These are phyloP conservation scores for Petrolisthes manimaculis DNA, from an alignment of 2,888 invertebrate species.

Conservation along the genomic window DNA sequence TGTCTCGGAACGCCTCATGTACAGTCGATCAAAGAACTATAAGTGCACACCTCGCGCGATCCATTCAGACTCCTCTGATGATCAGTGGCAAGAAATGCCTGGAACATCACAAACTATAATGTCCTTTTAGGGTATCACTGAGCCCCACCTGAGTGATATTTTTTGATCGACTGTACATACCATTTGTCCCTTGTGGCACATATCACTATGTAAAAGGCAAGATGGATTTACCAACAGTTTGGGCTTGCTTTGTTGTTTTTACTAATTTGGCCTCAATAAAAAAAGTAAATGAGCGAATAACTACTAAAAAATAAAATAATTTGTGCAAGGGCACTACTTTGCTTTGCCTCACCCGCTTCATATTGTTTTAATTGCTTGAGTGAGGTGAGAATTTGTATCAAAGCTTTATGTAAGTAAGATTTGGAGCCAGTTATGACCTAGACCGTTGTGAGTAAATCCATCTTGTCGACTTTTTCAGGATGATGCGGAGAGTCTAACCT, in stretches of 20 bases:
- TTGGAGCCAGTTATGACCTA: conserved; percentile 32
- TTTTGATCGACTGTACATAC: not conserved
- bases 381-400: conserved; percentile 17
- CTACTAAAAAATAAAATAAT: not conserved
- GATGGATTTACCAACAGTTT: conserved; percentile 59
- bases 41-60: no score
- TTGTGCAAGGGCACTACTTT: not conserved
- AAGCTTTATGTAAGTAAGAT: conserved; percentile 33
- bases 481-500: conserved; percentile 53
- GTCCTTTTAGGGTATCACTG: no score
- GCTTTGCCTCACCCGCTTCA: conserved; percentile 36
- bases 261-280: not conserved
- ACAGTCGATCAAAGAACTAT: no score
- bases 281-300: not conserved
- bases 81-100: no score
- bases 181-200: conserved; percentile 42
- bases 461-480: conserved; percentile 65
- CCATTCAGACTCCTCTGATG: no score
- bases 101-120: no score
- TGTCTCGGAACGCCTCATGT: no score
- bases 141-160: not conserved
- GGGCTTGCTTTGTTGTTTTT: conserved; percentile 37
- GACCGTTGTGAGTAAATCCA: conserved; percentile 63
- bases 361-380: conserved; percentile 40
- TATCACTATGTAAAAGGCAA: conserved; percentile 52